Base-by-base conservation (phyloP, 2,888 invertebrate genomes). In the Dicyrtomina minuta region DNA sequence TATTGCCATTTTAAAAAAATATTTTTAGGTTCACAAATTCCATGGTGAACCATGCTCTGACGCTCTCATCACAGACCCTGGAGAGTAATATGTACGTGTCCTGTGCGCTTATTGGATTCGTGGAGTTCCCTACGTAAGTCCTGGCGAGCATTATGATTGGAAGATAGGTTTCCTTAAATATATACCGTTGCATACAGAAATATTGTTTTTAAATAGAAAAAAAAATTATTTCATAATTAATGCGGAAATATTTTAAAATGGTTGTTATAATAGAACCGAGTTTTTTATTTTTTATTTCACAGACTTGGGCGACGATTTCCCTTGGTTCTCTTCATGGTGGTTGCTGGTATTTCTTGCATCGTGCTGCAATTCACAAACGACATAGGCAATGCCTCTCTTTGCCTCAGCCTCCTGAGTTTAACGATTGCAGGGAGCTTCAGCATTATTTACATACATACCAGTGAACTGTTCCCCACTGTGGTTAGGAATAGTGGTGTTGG, bases 401-500 rank as follows among this genome's bases (percentile, higher is more conserved):
- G 83, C 39, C n/a, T n/a, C n/a, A n/a, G n/a, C n/a, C n/a, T n/a
- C n/a, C n/a, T n/a, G n/a, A n/a, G n/a, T n/a, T n/a, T n/a, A n/a
- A 81, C 83, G 2, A 82, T 83, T 59, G 81, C 84, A 0, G 82
- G 81, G 8, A 82, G 82, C 27, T 84, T 84, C 74, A 82, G 83
- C 8, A 80, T 83, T 24, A 82, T 84, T 56, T 43, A 44, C 22
- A 74, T 61, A 15, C 53, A 43, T 26, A 64, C 53, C 53, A 82
- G 83, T 1, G 85, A 85, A 75, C 79, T 85, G 3, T 84, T 83
- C 78, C 84, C 84, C 0, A 85, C 85, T 0, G 80, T 82, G 3
- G 80, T 83, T n/a, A 76, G 84, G 22, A 84, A 84, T 77, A 70
- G 74, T 13, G 79, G 78, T 15, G 70, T 80, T 58, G 80, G 80